Evolutionary conservation across 2,113 vertebrate genomes (phyloP).

Genomic region (Tyrannus savana): DNA sequence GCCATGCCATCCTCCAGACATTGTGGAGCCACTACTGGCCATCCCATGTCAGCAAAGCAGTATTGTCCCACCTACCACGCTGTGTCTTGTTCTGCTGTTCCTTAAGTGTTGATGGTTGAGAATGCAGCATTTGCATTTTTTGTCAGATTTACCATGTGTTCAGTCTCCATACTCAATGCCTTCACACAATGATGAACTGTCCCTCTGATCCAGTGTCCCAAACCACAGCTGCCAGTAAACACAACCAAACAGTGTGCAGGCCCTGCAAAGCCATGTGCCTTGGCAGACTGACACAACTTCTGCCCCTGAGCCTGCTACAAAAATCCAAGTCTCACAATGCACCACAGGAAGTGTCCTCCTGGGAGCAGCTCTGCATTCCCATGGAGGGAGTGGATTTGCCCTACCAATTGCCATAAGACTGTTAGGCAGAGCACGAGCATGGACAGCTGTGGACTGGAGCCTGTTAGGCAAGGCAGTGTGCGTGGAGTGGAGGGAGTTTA

Average conservation of each 20-base stretch:
- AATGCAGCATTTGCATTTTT: not conserved
- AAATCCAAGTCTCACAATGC: not conserved
- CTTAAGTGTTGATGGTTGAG: not conserved
- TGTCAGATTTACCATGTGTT: not conserved
- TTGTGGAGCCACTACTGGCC: not conserved
- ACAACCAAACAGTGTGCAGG: not conserved
- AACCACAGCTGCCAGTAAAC: not conserved
- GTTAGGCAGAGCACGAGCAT: not conserved
- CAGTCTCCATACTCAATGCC: not conserved
- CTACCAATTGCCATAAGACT: not conserved
- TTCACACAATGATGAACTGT: not conserved
- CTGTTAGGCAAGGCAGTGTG: not conserved
- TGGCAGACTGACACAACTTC: not conserved
- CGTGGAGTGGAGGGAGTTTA: rapidly evolving
- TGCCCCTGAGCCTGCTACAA: not conserved
- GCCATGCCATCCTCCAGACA: not conserved
- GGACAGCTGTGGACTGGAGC: not conserved
- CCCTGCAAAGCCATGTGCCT: not conserved
- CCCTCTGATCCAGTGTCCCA: not conserved
- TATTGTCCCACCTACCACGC: not conserved
- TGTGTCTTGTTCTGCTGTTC: not conserved
- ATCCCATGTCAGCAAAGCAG: not conserved
- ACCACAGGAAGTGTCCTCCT: not conserved
- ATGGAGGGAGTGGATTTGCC: not conserved
- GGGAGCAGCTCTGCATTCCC: not conserved